phyloP scores from a whole-genome alignment of 2,113 vertebrate species.

The Hippocampus comes region DNA sequence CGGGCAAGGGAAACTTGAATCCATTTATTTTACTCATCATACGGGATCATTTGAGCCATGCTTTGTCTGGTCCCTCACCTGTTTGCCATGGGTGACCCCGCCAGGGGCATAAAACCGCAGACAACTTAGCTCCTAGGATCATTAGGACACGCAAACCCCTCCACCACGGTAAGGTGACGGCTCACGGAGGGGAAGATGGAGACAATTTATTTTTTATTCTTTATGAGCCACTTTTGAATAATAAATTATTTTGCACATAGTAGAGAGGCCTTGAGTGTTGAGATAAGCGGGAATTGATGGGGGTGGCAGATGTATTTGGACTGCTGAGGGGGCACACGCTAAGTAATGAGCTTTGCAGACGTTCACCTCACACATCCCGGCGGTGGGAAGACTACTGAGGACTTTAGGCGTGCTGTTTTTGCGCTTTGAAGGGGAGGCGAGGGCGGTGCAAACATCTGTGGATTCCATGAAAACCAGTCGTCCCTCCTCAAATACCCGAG shows the following conservation, averaged over 20 bases:
- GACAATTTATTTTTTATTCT: slow-evolving; percentile 1
- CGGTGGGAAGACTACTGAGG: slow-evolving; percentile 36
- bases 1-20: no score
- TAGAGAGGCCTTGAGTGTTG: slow-evolving; percentile 12
- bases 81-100: no score
- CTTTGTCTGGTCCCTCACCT: no score
- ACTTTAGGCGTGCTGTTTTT: slow-evolving; percentile 49
- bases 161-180: no score
- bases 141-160: no score
- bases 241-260: slow-evolving; percentile 62
- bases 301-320: slow-evolving; percentile 39
- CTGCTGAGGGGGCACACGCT: slow-evolving; percentile 31
- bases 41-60: no score
- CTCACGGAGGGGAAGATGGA: background rate
- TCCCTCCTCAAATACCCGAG: background rate
- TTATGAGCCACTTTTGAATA: slow-evolving; percentile 48
- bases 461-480: slow-evolving; percentile 40
- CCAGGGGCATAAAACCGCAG: no score
- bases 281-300: slow-evolving; percentile 23
- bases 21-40: no score
- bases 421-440: slow-evolving; percentile 33
- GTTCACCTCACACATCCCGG: slow-evolving; percentile 45
- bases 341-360: slow-evolving; percentile 65
- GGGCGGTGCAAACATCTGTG: slow-evolving; percentile 58
- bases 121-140: no score